Conservation (phyloP, 2,888 invertebrate species). For the Dioctria rufipes region DNA sequence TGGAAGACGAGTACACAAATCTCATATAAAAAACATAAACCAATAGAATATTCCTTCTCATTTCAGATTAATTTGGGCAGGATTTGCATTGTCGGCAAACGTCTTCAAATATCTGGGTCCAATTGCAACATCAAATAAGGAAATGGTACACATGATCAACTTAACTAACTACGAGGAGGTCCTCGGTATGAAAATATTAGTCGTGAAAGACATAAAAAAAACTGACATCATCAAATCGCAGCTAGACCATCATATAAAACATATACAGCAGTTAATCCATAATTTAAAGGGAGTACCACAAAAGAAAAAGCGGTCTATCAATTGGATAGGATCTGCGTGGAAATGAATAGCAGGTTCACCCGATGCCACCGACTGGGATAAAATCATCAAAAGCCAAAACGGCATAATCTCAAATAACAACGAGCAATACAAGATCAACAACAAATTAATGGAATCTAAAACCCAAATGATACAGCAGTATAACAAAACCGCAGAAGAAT, state of each 20-base stretch:
- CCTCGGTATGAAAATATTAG: conserved; percentile 23
- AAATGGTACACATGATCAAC: conserved; percentile 25
- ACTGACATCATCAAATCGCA: conserved; percentile 2
- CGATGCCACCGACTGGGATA: too few species aligned
- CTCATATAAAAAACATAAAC: conserved; percentile 39
- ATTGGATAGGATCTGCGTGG: too few species aligned
- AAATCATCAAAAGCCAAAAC: too few species aligned
- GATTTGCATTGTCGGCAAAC: not conserved
- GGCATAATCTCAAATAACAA: not conserved
- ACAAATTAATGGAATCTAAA: conserved; percentile 14
- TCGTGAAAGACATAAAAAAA: conserved; percentile 14
- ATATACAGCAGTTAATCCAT: too few species aligned
- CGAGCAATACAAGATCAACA: conserved; percentile 47
- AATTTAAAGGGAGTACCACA: too few species aligned
- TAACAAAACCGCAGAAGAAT: not conserved
- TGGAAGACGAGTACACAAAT: not conserved
- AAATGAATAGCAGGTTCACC: too few species aligned
- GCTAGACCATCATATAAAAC: too few species aligned
- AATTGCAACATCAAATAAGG: conserved; percentile 43
- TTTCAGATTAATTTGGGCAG: conserved; percentile 15
- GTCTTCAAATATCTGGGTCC: conserved; percentile 15
- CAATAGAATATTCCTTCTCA: not conserved
- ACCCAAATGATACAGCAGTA: not conserved
- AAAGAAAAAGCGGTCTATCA: too few species aligned
- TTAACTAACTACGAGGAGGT: conserved; percentile 36